Evolutionary conservation across 2,113 vertebrate species (phyloP), one percentile per base, ranked within the genome.

Genomic region (Mustela lutreola): DNA sequence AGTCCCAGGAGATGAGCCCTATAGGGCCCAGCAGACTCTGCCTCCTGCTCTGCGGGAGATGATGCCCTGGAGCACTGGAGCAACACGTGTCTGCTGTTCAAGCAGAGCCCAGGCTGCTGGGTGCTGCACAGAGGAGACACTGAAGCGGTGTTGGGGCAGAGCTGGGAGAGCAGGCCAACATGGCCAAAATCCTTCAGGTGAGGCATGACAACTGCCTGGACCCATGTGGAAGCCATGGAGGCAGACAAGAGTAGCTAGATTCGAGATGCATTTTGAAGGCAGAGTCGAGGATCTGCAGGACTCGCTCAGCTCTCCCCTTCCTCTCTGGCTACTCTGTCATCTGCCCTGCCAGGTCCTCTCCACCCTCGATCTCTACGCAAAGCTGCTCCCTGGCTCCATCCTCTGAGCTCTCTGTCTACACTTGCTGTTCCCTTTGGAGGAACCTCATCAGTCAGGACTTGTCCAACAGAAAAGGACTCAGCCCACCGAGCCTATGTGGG

Each of bases 161-260:
- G 45, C 33, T 1, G 0, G 18, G 45, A 21, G 36, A 48, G 7
- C 16, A 42, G 7, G 1, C 0, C 10, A 36, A 14, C 5, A 62
- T 15, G 11, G 15, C 2, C 0, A 0, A 33, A 24, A 81, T 24
- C 62, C 9, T n/a, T 33, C 14, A 26, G 26, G 50, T 50, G 15
- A 22, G 82, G 31, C 7, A 5, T 6, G 22, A n/a, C 0, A 3
- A 56, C 0, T 58, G n/a, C 36, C 60, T 31, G 15, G 24, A 42
- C 14, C 16, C 4, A 42, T 39, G 42, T 31, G 53, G 28, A 78
- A 62, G 87, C 24, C 28, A 11, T 4, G n/a, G 8, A 83, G 19
- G 11, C 15, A 78, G 58, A 85, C 3, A 45, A 86, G 70, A 70
- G 36, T 7, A 91, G 63, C 48, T 19, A 19, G 60, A 85, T 50